These are phyloP conservation scores for Fukomys damarensis DNA, from an alignment of 2,113 vertebrate genomes.

Conservation along the genomic window DNA sequence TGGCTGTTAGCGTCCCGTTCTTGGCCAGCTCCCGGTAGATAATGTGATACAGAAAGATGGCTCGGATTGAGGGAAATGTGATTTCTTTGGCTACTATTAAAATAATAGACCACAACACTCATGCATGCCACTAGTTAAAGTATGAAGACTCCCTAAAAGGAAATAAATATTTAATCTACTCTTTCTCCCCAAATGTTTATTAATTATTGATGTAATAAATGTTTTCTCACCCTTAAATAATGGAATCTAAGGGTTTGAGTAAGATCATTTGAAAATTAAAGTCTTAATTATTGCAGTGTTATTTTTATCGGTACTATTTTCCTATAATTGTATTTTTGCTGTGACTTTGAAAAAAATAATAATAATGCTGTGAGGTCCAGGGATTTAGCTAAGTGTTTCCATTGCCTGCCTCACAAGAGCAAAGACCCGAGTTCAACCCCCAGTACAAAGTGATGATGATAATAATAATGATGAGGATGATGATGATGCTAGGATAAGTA, in stretches of 20 bases:
- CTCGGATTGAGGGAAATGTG: neutral
- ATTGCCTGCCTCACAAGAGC: too few relatives aligned
- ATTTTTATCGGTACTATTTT: conserved; percentile 46
- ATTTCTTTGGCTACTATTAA: neutral
- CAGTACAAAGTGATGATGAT: too few relatives aligned
- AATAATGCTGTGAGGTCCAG: too few relatives aligned
- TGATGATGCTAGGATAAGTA: neutral
- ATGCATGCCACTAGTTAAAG: neutral
- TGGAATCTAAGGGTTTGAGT: neutral
- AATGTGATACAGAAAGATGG: neutral
- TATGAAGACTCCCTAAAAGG: neutral
- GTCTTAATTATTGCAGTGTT: neutral
- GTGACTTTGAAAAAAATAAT: neutral
- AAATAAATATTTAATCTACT: conserved; percentile 64
- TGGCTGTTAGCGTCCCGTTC: too few relatives aligned
- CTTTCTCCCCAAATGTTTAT: neutral
- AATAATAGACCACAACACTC: neutral
- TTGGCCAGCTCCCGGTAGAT: neutral
- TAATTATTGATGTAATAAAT: conserved; percentile 41
- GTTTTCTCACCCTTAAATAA: conserved; percentile 54
- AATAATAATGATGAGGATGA: too few relatives aligned
- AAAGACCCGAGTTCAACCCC: too few relatives aligned
- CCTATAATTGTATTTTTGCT: neutral
- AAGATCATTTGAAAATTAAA: conserved; percentile 46
- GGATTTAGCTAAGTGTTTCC: too few relatives aligned